Conservation (phyloP, 1,140 invertebrate species). For the Scaptomyza hsui region DNA sequence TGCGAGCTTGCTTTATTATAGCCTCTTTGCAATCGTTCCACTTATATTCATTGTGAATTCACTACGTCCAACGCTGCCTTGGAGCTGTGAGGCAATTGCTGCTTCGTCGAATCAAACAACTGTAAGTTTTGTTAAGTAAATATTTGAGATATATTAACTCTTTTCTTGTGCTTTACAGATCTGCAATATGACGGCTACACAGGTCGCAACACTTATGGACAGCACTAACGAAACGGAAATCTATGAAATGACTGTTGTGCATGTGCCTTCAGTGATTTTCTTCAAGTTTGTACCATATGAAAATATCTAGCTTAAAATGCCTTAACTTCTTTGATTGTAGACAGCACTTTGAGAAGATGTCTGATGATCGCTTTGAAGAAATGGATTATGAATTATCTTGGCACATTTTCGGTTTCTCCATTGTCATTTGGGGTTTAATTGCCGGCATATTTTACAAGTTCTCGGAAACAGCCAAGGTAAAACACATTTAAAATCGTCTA, state of each 20-base stretch:
- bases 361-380: fast-evolving
- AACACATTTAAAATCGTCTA: too few relatives aligned
- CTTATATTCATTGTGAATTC: slow-evolving; percentile 69
- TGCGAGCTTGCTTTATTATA: slow-evolving; percentile 58
- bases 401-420: slow-evolving; percentile 24
- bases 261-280: slow-evolving; percentile 68
- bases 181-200: slow-evolving; percentile 19
- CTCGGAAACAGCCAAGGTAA: slow-evolving; percentile 54
- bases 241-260: not conserved
- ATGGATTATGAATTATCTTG: slow-evolving; percentile 40
- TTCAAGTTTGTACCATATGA: slow-evolving; percentile 55
- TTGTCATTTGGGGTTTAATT: slow-evolving; percentile 53
- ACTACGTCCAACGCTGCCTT: slow-evolving; percentile 66
- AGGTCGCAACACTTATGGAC: not conserved
- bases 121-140: slow-evolving; percentile 13
- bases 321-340: slow-evolving; percentile 10
- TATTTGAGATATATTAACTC: too few relatives aligned
- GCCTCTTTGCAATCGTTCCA: slow-evolving; percentile 66
- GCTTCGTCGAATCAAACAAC: slow-evolving; percentile 33
- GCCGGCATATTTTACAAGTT: slow-evolving; percentile 58
- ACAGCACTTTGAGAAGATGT: slow-evolving; percentile 30
- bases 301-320: not conserved
- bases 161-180: slow-evolving; percentile 11
- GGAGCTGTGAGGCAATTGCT: slow-evolving; percentile 67
- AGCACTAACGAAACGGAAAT: not conserved